Evolutionary conservation across 2,113 vertebrate genomes (phyloP).

Genomic region (Bubalus kerabau): DNA sequence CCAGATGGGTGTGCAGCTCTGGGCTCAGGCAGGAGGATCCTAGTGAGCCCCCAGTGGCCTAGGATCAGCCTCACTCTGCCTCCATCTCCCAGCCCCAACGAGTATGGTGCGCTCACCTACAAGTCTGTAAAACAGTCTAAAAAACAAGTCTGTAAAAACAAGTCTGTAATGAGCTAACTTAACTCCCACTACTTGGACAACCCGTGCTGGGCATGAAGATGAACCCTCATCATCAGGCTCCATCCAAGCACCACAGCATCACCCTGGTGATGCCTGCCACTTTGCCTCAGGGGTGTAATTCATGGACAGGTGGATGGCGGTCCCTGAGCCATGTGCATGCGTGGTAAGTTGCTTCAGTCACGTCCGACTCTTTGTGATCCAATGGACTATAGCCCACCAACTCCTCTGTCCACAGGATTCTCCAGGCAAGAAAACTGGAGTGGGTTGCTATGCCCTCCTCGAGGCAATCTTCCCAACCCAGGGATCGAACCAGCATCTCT

Average conservation of each 20-base stretch:
- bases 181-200: background rate
- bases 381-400: background rate
- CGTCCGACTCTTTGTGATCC: background rate
- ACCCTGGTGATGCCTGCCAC: too few species aligned
- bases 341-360: background rate
- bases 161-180: background rate
- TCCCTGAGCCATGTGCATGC: background rate
- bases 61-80: background rate
- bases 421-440: background rate
- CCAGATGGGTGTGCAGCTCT: background rate
- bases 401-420: background rate
- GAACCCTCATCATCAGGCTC: background rate
- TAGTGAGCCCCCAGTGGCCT: background rate
- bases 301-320: background rate
- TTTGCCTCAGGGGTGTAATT: rapidly evolving
- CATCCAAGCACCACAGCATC: background rate
- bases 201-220: background rate
- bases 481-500: background rate
- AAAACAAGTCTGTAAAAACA: background rate
- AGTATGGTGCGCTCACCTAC: background rate
- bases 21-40: background rate
- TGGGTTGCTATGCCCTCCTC: background rate
- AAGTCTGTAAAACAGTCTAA: background rate
- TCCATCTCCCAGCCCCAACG: background rate
- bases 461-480: background rate